Conservation (phyloP, 2,113 vertebrate species). For the human region GRCh38 chr7:63214001-63214500, state of each 20-base stretch:
- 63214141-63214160: neutral
- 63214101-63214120: neutral
- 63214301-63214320: conserved; percentile 69
- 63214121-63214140: neutral
- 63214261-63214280: conserved; percentile 80
- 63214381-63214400: conserved; percentile 57
- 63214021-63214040: neutral
- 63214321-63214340: conserved; percentile 75
- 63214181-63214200: neutral
- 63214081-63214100: neutral
- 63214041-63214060: neutral
- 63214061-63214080: neutral
- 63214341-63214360: conserved; percentile 72
- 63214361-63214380: conserved; percentile 69
- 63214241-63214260: conserved; percentile 75
- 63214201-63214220: conserved; percentile 16
- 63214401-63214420: neutral
- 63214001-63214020: too few species aligned
- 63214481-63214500: neutral
- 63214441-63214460: neutral
- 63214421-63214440: neutral
- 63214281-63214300: conserved; percentile 73
- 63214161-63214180: neutral
- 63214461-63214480: neutral
- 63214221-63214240: conserved; percentile 59